A percentile compares a stretch with the other conserved stretches of the same genome.
Evolutionary conservation across 2,888 invertebrate genomes (phyloP).

Genomic region (Cacoxenus indagator): DNA sequence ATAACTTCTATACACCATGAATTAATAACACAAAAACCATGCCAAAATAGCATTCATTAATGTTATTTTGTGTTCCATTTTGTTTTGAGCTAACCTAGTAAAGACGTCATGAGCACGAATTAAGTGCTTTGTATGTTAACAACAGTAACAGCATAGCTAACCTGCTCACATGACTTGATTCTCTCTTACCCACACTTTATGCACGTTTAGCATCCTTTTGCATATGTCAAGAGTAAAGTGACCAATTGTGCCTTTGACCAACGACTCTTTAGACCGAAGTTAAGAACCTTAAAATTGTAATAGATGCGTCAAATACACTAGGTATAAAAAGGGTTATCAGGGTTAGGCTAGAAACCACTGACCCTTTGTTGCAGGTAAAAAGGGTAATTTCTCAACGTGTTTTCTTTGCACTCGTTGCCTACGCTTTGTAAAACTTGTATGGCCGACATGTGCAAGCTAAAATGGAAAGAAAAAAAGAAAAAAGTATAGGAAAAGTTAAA

Average conservation of each 20-base stretch:
- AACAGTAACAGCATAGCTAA: neutral
- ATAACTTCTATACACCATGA: neutral
- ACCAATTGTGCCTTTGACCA: conserved; percentile 23
- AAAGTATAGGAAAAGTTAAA: too few relatives aligned
- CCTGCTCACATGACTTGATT: neutral
- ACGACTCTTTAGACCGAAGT: conserved; percentile 4
- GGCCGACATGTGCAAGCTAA: neutral
- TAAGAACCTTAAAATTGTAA: conserved; percentile 46
- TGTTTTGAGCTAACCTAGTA: neutral
- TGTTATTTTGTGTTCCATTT: neutral
- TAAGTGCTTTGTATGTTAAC: conserved; percentile 13
- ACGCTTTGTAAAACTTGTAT: neutral
- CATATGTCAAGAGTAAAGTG: neutral
- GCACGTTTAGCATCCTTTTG: neutral
- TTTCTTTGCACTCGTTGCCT: conserved; percentile 4
- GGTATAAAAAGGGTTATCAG: conserved; percentile 9
- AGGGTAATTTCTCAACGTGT: conserved; percentile 52
- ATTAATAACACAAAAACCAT: neutral
- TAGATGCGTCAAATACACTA: conserved; percentile 23
- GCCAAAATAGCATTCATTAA: neutral
- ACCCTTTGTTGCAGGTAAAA: conserved; percentile 55
- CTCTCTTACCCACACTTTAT: neutral
- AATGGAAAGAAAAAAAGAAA: neutral
- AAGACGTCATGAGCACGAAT: neutral
- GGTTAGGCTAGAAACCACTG: conserved; percentile 39